A percentile compares a stretch with the other conserved stretches of the same genome.
These are phyloP conservation scores for Liparis tanakae DNA, from an alignment of 2,797 vertebrate species.

Conservation along the genomic window DNA sequence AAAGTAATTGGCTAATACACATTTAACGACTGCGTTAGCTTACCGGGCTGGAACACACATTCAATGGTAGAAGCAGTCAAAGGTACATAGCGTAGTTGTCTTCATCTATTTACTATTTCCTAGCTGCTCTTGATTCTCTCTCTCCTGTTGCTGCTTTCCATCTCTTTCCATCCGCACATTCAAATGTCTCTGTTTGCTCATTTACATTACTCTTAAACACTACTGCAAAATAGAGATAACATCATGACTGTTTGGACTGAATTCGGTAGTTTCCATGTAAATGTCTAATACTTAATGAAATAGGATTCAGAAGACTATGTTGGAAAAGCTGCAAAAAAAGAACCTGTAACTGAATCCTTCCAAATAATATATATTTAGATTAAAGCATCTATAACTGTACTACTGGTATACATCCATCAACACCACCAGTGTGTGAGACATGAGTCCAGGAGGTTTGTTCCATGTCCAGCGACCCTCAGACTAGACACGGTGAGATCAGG, in stretches of 20 bases:
- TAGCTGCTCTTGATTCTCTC: not conserved
- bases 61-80: not conserved
- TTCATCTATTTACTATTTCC: not conserved
- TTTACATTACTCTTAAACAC: slow-evolving; percentile 11
- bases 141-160: slow-evolving; percentile 3
- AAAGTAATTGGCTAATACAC: slow-evolving; percentile 2
- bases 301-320: not conserved
- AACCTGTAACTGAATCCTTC: not conserved
- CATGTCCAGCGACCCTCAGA: not conserved
- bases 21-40: not conserved
- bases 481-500: not conserved
- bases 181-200: not conserved
- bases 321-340: not conserved
- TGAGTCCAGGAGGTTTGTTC: not conserved
- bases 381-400: not conserved
- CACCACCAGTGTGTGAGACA: not conserved
- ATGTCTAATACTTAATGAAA: not conserved
- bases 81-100: not conserved
- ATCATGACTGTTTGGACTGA: not conserved
- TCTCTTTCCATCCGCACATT: slow-evolving; percentile 5
- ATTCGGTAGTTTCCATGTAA: not conserved
- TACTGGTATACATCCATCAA: not conserved
- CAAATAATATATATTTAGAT: not conserved
- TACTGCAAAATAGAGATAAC: not conserved
- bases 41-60: not conserved